Percentiles rank a stretch among this genome's conserved stretches.
Evolutionary conservation across 2,113 vertebrate species (phyloP).

Genomic region (Petroica traversi): DNA sequence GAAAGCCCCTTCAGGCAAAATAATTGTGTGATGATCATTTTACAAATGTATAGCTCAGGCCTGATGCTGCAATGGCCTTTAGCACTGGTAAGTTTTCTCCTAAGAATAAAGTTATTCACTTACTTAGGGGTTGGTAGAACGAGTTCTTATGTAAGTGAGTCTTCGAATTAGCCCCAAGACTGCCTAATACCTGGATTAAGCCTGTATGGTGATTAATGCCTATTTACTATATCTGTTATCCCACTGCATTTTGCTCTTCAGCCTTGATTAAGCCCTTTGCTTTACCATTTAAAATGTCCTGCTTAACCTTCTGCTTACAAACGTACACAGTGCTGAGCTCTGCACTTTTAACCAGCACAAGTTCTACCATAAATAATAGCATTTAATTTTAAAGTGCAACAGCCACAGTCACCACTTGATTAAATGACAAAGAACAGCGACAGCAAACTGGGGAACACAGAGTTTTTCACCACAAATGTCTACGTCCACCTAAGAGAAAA

Average conservation of each 20-base stretch:
- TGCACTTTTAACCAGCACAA: constrained; percentile 52
- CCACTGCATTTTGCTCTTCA: constrained; percentile 46
- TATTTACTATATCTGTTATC: constrained; percentile 43
- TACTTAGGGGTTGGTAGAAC: not conserved
- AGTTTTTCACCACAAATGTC: not conserved
- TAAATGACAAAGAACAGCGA: constrained; percentile 43
- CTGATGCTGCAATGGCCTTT: not conserved
- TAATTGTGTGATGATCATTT: not conserved
- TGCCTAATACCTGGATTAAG: constrained; percentile 51
- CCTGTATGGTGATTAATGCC: constrained; percentile 51
- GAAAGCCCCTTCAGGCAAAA: constrained; percentile 2
- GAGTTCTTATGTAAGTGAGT: constrained; percentile 30
- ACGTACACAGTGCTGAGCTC: constrained; percentile 54
- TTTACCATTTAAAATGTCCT: constrained; percentile 66
- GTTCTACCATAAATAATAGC: constrained; percentile 55
- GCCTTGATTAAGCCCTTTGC: constrained; percentile 66
- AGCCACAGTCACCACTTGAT: constrained; percentile 57
- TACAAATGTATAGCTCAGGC: not conserved
- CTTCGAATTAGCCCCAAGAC: constrained; percentile 34
- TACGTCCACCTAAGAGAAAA: not conserved
- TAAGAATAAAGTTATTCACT: constrained; percentile 28
- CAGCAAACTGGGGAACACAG: not conserved
- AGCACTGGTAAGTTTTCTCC: not conserved
- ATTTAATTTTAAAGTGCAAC: constrained; percentile 64
- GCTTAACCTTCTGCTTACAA: constrained; percentile 57